Percentiles rank a stretch among this genome's conserved stretches.
Evolutionary conservation across 2,797 vertebrate genomes (phyloP).

Genomic region (Pogonophryne albipinna): DNA sequence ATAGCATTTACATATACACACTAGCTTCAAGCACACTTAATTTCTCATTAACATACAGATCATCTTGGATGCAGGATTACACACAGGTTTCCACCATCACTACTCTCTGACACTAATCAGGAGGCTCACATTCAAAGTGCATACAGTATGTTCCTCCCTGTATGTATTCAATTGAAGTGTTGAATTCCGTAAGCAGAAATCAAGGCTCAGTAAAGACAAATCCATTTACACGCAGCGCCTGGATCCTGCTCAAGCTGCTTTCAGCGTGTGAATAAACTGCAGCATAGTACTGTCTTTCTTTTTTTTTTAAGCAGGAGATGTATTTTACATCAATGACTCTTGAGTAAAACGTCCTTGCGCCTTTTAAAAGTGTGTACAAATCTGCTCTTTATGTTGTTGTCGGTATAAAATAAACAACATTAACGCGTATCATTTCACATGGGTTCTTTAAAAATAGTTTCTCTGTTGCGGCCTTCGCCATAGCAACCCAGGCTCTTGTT

Average conservation of each 20-base stretch:
- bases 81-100: slow-evolving; percentile 2
- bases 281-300: neutral
- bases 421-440: slow-evolving; percentile 56
- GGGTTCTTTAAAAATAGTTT: slow-evolving; percentile 50
- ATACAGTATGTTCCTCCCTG: neutral
- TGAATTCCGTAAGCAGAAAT: slow-evolving; percentile 27
- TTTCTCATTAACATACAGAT: neutral
- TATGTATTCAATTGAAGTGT: slow-evolving; percentile 1
- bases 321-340: slow-evolving; percentile 9
- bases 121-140: slow-evolving; percentile 7
- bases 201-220: slow-evolving; percentile 27
- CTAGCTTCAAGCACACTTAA: slow-evolving; percentile 10
- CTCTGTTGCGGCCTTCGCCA: slow-evolving; percentile 53
- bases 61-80: slow-evolving; percentile 23
- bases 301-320: slow-evolving; percentile 8
- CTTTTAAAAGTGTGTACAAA: slow-evolving; percentile 7
- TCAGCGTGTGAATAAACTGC: slow-evolving; percentile 20
- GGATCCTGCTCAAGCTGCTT: slow-evolving; percentile 23
- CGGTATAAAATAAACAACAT: slow-evolving; percentile 45
- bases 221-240: slow-evolving; percentile 8
- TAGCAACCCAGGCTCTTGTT: slow-evolving; percentile 67
- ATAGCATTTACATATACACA: slow-evolving; percentile 38
- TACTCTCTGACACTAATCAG: slow-evolving; percentile 10
- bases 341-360: slow-evolving; percentile 20
- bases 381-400: slow-evolving; percentile 28